Base-by-base conservation (phyloP, 2,797 vertebrate species). In the Adelosebastes latens region DNA sequence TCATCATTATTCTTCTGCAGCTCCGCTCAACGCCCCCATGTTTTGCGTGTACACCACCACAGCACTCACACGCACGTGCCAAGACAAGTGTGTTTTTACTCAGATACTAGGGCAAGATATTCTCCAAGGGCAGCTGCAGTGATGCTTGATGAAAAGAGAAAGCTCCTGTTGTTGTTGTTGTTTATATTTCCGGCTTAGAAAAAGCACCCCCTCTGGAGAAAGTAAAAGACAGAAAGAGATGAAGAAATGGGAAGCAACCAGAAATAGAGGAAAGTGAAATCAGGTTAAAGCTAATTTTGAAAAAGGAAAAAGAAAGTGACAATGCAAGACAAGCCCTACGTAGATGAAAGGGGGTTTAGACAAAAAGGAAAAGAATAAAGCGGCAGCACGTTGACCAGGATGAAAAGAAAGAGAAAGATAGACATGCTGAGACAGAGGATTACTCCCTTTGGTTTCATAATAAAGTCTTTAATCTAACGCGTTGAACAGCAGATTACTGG, bases 81-180 rank as follows among this genome's bases (percentile, higher is more conserved):
- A 22, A 22, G 4, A 39, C 56, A 55, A 71, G 46, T 67, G 77
- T 75, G 77, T 84, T 87, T 72, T 85, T 70, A 70, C 72, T 82
- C 73, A 61, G 72, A 92, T 87, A 84, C 73, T 56, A 59, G 77
- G 81, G 76, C 86, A 86, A 74, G 59, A 80, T 88, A 88, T 89
- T 94, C 92, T 88, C 86, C 74, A 84, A 86, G 81, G 91, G 82
- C 83, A 85, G 86, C 83, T 56, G 55, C 81, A 58, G 74, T 16
- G 75, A 86, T 77, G 79, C 55, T 75, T 75, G 79, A 86, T 86
- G 85, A 92, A 83, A 89, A 68, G 79, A 81, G 75, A 79, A 91
- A 75, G 72, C 63, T 75, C 77, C 75, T 65, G 74, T 6, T 81
- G 69, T 39, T 73, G 55, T 42, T 85, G 62, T 77, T 75, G 39